These are phyloP conservation scores for Lordiphosa clarofinis DNA, from an alignment of 1,140 invertebrate species.

Conservation along the genomic window DNA sequence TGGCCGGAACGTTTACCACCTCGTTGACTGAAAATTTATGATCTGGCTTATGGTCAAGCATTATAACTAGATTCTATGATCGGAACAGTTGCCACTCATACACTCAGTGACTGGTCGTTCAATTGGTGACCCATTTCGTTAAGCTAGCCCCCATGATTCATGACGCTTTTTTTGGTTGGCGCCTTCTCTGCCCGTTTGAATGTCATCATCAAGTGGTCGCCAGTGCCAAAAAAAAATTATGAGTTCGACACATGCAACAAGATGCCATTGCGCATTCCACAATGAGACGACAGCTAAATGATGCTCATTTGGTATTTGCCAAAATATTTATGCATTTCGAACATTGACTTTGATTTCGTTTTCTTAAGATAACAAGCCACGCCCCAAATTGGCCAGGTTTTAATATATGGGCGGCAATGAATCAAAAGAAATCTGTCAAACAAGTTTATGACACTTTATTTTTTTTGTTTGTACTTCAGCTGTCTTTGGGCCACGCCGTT, in stretches of 20 bases:
- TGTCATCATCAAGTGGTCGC: conserved; percentile 56
- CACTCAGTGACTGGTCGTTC: conserved; percentile 4
- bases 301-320: conserved; percentile 68
- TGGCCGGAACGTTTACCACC: no score
- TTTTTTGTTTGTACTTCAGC: conserved; percentile 13
- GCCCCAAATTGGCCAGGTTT: conserved; percentile 49
- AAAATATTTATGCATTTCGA: conserved; percentile 72
- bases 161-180: conserved; percentile 43
- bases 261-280: conserved; percentile 51
- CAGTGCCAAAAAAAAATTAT: conserved; percentile 44
- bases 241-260: conserved; percentile 60
- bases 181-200: conserved; percentile 46
- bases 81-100: conserved; percentile 25
- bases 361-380: conserved; percentile 26
- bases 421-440: conserved; percentile 73
- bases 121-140: conserved; percentile 29
- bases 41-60: neutral
- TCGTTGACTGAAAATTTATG: neutral
- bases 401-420: conserved; percentile 63
- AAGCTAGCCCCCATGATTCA: conserved; percentile 40
- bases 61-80: conserved; percentile 7
- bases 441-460: conserved; percentile 69
- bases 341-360: conserved; percentile 64
- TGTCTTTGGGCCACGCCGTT: conserved; percentile 39
- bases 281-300: conserved; percentile 68